phyloP scores from a whole-genome alignment of 2,888 invertebrate genomes.

The Chaetogeoica ovagalla region DNA sequence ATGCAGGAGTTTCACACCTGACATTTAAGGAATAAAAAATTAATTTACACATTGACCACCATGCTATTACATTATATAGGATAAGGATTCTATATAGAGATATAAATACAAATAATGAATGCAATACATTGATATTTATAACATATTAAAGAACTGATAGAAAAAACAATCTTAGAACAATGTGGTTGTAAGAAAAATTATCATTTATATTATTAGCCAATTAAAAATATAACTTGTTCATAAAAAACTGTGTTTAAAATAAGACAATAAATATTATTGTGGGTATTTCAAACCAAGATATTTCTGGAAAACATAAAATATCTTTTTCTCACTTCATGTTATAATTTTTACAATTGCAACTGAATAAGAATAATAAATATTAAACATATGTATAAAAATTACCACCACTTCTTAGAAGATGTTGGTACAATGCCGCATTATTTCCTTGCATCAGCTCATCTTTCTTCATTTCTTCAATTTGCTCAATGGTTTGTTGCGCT shows the following conservation, averaged over 20 bases:
- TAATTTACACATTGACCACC: neutral
- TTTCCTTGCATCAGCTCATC: slow-evolving; percentile 49
- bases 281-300: too few relatives aligned
- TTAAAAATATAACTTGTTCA: too few relatives aligned
- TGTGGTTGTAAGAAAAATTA: too few relatives aligned
- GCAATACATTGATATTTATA: neutral
- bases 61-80: neutral
- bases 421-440: slow-evolving; percentile 49
- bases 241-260: too few relatives aligned
- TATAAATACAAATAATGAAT: neutral
- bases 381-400: slow-evolving; percentile 15
- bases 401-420: slow-evolving; percentile 41
- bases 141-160: neutral
- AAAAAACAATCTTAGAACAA: too few relatives aligned
- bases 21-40: slow-evolving; percentile 1
- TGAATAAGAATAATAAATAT: neutral
- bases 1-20: neutral
- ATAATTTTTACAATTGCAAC: too few relatives aligned
- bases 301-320: too few relatives aligned
- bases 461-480: slow-evolving; percentile 55
- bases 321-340: too few relatives aligned
- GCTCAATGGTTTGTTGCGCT: slow-evolving; percentile 55
- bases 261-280: too few relatives aligned
- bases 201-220: too few relatives aligned
- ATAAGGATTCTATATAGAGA: neutral